phyloP scores from a whole-genome alignment of 2,888 invertebrate genomes.

The Erebia ligea region DNA sequence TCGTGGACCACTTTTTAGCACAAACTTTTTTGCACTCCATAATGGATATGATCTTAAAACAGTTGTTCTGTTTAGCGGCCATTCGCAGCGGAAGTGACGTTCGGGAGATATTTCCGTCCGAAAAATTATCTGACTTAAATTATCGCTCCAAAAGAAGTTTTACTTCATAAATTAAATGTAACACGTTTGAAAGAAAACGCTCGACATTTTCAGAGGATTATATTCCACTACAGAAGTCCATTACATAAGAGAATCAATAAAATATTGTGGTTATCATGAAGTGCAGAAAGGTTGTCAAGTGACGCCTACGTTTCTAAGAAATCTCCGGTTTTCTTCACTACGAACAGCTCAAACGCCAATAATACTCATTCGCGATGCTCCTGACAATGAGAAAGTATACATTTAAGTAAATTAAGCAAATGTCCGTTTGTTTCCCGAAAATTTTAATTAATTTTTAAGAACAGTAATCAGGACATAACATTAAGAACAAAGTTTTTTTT shows the following conservation, averaged over 20 bases:
- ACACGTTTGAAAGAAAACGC: constrained; percentile 29
- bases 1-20: no score
- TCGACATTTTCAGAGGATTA: constrained; percentile 27
- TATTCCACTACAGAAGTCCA: constrained; percentile 26
- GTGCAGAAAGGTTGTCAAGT: constrained; percentile 25
- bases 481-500: no score
- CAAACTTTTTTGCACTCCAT: no score
- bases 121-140: no score
- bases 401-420: constrained; percentile 19
- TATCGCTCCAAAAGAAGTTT: no score
- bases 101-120: no score
- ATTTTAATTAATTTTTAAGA: no score
- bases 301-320: constrained; percentile 31
- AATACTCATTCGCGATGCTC: constrained; percentile 31
- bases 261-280: constrained; percentile 20
- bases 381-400: constrained; percentile 32
- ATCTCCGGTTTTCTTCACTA: constrained; percentile 29
- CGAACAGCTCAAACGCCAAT: constrained; percentile 29
- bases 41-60: no score
- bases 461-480: no score
- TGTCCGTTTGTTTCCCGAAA: background rate
- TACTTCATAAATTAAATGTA: constrained; percentile 15
- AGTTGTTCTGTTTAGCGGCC: no score
- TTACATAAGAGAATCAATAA: constrained; percentile 22
- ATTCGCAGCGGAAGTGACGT: no score